These are phyloP conservation scores for Ypsolopha scabrella DNA, from an alignment of 2,888 invertebrate species.

Conservation along the genomic window DNA sequence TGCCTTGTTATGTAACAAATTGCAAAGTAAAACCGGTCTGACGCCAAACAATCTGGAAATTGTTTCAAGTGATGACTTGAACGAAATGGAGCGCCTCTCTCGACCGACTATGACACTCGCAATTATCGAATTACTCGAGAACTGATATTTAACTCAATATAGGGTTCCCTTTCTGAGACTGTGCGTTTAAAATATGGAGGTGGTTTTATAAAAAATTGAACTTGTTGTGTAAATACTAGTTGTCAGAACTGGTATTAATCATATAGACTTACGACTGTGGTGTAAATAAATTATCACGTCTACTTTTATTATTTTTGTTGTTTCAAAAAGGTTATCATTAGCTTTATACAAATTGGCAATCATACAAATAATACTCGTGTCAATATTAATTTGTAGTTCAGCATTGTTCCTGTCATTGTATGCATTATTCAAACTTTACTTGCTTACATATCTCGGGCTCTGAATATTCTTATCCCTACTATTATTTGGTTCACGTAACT, in stretches of 20 bases:
- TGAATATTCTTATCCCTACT: neutral
- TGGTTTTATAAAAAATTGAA: constrained; percentile 31
- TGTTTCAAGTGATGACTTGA: neutral
- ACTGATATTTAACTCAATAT: constrained; percentile 46
- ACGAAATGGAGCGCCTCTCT: neutral
- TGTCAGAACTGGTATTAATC: constrained; percentile 38
- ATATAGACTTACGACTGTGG: constrained; percentile 19
- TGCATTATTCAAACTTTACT: too few species aligned
- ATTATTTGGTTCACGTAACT: neutral
- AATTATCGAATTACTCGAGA: constrained; percentile 57
- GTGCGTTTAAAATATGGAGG: constrained; percentile 44
- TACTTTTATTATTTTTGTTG: too few species aligned
- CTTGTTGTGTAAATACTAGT: constrained; percentile 43
- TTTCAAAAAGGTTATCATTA: too few species aligned
- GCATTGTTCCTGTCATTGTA: too few species aligned
- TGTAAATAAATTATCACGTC: neutral
- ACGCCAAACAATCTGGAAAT: neutral
- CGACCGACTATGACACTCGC: constrained; percentile 35
- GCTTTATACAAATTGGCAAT: too few species aligned
- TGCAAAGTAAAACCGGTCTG: neutral
- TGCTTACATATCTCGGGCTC: neutral
- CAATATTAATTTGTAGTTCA: too few species aligned
- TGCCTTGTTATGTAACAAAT: neutral
- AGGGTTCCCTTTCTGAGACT: constrained; percentile 37
- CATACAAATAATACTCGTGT: too few species aligned